Evolutionary conservation across 2,888 invertebrate genomes (phyloP).

Genomic region (Chrysolina oricalcia): DNA sequence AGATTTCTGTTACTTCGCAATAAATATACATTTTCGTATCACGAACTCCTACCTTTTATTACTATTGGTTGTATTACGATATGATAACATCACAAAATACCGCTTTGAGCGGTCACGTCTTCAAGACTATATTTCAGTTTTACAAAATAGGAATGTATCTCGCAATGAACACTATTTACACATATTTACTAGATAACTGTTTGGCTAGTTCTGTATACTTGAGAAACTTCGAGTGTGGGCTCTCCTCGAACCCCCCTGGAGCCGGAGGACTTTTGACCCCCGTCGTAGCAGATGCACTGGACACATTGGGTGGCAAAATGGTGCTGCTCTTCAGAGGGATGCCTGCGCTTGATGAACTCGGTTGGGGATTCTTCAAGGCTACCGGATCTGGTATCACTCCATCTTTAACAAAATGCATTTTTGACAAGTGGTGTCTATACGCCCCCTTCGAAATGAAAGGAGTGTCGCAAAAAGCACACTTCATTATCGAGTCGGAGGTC

Average conservation of each 20-base stretch:
- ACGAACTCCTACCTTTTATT: constrained; percentile 60
- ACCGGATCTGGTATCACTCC: constrained; percentile 88
- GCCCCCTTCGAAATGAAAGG: constrained; percentile 98
- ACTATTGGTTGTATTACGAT: constrained; percentile 74
- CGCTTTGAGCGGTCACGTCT: constrained; percentile 68
- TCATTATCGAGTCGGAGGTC: constrained; percentile 90
- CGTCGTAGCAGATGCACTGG: constrained; percentile 60
- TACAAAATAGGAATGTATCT: constrained; percentile 63
- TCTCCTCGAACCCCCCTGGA: constrained; percentile 84
- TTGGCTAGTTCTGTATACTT: constrained; percentile 99
- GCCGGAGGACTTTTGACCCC: constrained; percentile 69
- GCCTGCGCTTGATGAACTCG: constrained; percentile 59
- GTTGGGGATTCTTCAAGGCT: constrained; percentile 75
- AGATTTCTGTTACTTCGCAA: constrained; percentile 66
- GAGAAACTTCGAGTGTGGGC: constrained; percentile 96
- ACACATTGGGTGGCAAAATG: constrained; percentile 57
- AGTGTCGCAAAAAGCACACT: constrained; percentile 95
- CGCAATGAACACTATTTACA: constrained; percentile 75
- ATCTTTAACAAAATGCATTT: constrained; percentile 96
- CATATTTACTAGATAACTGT: constrained; percentile 97
- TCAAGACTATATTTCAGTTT: constrained; percentile 64
- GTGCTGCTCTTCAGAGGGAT: constrained; percentile 64
- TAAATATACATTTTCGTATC: constrained; percentile 62
- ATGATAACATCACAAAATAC: constrained; percentile 85
- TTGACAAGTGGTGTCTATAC: constrained; percentile 95